phyloP scores from a whole-genome alignment of 2,797 vertebrate species.

The Alectoris magna region DNA sequence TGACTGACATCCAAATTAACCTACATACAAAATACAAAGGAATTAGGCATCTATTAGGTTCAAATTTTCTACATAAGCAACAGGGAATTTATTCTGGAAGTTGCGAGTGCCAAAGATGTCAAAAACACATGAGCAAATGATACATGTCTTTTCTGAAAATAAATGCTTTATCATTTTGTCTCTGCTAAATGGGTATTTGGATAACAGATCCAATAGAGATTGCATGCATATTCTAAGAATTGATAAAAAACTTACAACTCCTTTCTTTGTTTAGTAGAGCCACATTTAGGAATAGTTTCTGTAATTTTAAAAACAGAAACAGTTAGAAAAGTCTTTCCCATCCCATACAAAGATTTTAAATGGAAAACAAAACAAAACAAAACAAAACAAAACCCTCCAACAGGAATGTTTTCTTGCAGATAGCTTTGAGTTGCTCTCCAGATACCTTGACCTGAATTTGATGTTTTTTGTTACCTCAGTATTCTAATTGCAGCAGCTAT shows the following conservation, averaged over 20 bases:
- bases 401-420: neutral
- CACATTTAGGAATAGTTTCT: neutral
- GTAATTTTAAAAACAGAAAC: neutral
- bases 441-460: neutral
- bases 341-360: neutral
- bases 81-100: neutral
- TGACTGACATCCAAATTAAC: neutral
- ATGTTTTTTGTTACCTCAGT: neutral
- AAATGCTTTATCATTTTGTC: neutral
- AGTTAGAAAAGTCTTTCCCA: neutral
- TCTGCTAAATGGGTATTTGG: neutral
- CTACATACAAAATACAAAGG: neutral
- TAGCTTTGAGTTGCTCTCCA: neutral
- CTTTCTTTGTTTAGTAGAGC: neutral
- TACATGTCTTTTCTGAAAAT: neutral
- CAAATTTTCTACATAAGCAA: neutral
- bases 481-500: neutral
- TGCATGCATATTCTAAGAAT: neutral
- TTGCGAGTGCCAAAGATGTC: neutral
- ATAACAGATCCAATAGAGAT: neutral
- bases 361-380: neutral
- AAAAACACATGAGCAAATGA: neutral
- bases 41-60: neutral
- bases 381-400: no score
- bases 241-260: neutral